These are phyloP conservation scores for Limnothrissa miodon DNA, from an alignment of 2,113 vertebrate genomes.

Conservation along the genomic window DNA sequence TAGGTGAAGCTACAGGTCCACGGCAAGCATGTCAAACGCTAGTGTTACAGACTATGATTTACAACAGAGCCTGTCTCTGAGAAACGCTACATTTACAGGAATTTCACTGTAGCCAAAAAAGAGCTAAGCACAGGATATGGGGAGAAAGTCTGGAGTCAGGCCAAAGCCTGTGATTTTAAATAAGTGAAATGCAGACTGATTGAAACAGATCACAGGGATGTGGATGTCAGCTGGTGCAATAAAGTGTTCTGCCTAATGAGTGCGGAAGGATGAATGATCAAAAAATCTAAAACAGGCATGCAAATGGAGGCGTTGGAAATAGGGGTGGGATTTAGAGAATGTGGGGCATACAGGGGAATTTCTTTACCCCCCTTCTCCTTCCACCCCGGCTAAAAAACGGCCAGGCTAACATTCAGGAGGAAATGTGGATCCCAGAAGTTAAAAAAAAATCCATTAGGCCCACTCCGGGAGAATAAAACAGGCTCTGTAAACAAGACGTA, in stretches of 20 bases:
- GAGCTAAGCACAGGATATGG: neutral
- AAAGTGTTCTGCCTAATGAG: neutral
- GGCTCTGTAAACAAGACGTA: constrained; percentile 30
- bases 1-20: neutral
- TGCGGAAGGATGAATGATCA: neutral
- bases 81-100: neutral
- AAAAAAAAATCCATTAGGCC: constrained; percentile 52
- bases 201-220: neutral
- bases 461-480: constrained; percentile 40
- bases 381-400: neutral
- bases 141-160: neutral
- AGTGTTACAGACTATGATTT: neutral
- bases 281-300: constrained; percentile 42
- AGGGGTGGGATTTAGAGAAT: constrained; percentile 58
- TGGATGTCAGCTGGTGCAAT: neutral
- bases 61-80: neutral
- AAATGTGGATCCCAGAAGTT: constrained; percentile 8
- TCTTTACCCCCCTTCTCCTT: constrained; percentile 48
- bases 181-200: neutral
- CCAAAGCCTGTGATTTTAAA: neutral
- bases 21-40: neutral
- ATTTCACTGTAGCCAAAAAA: neutral
- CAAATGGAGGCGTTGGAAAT: constrained; percentile 44
- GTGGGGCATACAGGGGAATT: constrained; percentile 57
- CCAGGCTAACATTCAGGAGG: constrained; percentile 51